Conservation (phyloP, 2,797 vertebrate genomes). For the Aratinga solstitialis region DNA sequence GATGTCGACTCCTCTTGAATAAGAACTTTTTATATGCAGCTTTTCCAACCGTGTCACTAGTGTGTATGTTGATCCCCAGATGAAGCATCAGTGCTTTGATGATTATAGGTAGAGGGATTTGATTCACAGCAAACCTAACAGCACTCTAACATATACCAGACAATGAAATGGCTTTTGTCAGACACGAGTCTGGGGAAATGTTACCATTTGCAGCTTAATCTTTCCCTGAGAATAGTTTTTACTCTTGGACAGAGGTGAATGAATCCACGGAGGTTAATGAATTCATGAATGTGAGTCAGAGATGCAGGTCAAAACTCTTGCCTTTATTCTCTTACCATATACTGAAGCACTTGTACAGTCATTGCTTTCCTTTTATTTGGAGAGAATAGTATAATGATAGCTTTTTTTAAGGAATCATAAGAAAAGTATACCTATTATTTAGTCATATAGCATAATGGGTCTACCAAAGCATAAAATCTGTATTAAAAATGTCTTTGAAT, state of each 20-base stretch:
- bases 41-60: neutral
- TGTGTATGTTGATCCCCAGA: neutral
- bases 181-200: neutral
- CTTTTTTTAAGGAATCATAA: neutral
- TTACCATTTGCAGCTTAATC: constrained; percentile 13
- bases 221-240: neutral
- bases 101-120: neutral
- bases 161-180: constrained; percentile 33
- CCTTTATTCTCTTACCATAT: neutral
- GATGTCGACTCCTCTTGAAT: neutral
- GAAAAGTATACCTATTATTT: neutral
- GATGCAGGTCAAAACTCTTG: constrained; percentile 27
- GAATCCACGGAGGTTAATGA: constrained; percentile 36
- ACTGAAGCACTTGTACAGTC: constrained; percentile 5
- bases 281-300: constrained; percentile 32
- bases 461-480: neutral
- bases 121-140: neutral
- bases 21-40: neutral
- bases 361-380: neutral
- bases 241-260: constrained; percentile 17
- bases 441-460: neutral
- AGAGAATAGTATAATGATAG: neutral
- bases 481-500: neutral
- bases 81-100: constrained; percentile 1
- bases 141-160: neutral